phyloP scores from a whole-genome alignment of 2,888 invertebrate species.

The Leptinotarsa rubiginosa region DNA sequence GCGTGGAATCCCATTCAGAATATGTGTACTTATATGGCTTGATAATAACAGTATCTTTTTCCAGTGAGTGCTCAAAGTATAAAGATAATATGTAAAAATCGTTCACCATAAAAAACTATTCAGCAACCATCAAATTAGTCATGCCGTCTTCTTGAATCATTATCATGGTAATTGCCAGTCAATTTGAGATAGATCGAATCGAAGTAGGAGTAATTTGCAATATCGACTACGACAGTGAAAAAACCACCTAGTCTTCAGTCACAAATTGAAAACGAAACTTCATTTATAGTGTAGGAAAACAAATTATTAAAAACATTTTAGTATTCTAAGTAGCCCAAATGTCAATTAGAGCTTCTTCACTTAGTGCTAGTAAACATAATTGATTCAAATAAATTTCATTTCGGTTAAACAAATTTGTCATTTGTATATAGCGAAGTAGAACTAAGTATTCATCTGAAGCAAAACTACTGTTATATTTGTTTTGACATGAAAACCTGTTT shows the following conservation, averaged over 20 bases:
- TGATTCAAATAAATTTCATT: too few species aligned
- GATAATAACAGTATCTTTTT: conserved; percentile 13
- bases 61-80: conserved; percentile 2
- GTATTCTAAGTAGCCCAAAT: too few species aligned
- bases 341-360: too few species aligned
- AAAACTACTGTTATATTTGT: too few species aligned
- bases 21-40: conserved; percentile 5
- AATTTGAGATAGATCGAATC: neutral
- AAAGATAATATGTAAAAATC: conserved; percentile 7
- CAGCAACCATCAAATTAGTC: conserved; percentile 1
- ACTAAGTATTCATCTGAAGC: too few species aligned
- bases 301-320: too few species aligned
- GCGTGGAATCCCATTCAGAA: conserved; percentile 5
- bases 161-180: neutral
- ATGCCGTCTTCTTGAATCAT: conserved; percentile 5
- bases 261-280: neutral
- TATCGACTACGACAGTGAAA: neutral
- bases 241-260: neutral
- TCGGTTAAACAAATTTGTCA: too few species aligned
- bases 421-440: too few species aligned
- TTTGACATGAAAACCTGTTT: too few species aligned
- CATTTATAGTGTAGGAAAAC: too few species aligned
- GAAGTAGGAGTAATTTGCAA: neutral
- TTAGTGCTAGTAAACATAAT: too few species aligned
- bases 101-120: conserved; percentile 9